A percentile compares a stretch with the other conserved stretches of the same genome.
Evolutionary conservation across 2,797 vertebrate genomes (phyloP).

Genomic region (Poeciliopsis gracilis): DNA sequence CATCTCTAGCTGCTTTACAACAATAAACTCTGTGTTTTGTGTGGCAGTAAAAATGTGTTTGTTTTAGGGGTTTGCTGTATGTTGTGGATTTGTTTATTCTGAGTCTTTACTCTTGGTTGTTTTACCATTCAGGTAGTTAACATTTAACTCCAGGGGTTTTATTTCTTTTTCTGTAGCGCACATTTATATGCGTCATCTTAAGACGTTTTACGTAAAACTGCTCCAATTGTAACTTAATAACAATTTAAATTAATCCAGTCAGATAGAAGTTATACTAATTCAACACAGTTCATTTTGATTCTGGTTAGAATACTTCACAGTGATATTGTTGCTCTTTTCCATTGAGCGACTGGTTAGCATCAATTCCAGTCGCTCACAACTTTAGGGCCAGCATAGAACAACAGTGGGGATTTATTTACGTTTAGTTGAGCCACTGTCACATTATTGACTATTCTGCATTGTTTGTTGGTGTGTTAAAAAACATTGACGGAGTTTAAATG

Average conservation of each 20-base stretch:
- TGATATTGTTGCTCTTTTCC: not conserved
- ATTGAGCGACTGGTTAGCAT: not conserved
- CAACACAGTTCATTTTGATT: not conserved
- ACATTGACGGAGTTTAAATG: not conserved
- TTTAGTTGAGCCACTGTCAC: not conserved
- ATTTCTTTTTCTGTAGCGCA: not conserved
- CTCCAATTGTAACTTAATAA: not conserved
- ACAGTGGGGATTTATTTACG: not conserved
- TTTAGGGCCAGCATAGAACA: not conserved
- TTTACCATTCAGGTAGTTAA: not conserved
- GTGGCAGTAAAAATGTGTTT: slow-evolving; percentile 57
- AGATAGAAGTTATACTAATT: not conserved
- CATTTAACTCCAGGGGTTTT: not conserved
- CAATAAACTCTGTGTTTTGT: slow-evolving; percentile 53
- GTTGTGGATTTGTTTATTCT: slow-evolving; percentile 24
- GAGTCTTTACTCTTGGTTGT: slow-evolving; percentile 7
- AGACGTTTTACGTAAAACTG: not conserved
- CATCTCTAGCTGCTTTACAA: slow-evolving; percentile 68
- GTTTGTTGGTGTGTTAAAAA: not conserved
- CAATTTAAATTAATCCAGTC: not conserved
- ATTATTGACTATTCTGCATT: not conserved
- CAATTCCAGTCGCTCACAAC: not conserved
- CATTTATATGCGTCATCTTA: not conserved
- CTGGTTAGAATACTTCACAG: not conserved
- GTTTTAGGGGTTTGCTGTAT: slow-evolving; percentile 40